Conservation (phyloP, 2,888 invertebrate species). For the Microctonus aethiopoides region DNA sequence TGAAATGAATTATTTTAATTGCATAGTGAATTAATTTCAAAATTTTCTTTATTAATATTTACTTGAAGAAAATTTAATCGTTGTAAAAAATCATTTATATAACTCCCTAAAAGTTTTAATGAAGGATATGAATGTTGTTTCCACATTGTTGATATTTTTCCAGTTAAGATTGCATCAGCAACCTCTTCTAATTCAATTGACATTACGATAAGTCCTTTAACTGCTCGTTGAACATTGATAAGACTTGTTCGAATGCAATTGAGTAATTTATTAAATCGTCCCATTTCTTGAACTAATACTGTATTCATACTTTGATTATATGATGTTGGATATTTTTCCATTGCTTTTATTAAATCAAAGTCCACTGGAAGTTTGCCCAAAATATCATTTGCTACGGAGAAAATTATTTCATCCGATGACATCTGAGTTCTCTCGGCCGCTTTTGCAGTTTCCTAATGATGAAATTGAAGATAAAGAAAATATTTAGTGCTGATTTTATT, state of each 20-base stretch:
- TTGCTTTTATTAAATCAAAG: constrained; percentile 75
- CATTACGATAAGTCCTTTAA: constrained; percentile 90
- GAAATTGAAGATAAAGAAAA: not conserved
- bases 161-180: constrained; percentile 82
- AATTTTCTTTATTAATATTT: constrained; percentile 35
- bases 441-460: constrained; percentile 75
- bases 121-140: constrained; percentile 90
- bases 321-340: constrained; percentile 79
- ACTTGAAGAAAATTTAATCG: constrained; percentile 89
- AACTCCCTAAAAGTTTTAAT: constrained; percentile 88
- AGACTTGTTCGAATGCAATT: constrained; percentile 80
- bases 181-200: constrained; percentile 88
- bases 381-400: constrained; percentile 83
- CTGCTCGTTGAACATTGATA: constrained; percentile 83
- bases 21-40: constrained; percentile 32
- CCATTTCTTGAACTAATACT: constrained; percentile 89
- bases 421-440: constrained; percentile 71
- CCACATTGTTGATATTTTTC: constrained; percentile 88
- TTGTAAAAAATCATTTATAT: constrained; percentile 85
- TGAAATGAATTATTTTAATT: constrained; percentile 5
- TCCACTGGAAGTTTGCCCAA: constrained; percentile 79
- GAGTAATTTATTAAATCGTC: constrained; percentile 81
- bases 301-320: constrained; percentile 94
- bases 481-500: not conserved
- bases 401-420: constrained; percentile 83